Evolutionary conservation across 2,888 invertebrate genomes (phyloP), one percentile per base, ranked within the genome.

Genomic region (Exephanes ischioxanthus): DNA sequence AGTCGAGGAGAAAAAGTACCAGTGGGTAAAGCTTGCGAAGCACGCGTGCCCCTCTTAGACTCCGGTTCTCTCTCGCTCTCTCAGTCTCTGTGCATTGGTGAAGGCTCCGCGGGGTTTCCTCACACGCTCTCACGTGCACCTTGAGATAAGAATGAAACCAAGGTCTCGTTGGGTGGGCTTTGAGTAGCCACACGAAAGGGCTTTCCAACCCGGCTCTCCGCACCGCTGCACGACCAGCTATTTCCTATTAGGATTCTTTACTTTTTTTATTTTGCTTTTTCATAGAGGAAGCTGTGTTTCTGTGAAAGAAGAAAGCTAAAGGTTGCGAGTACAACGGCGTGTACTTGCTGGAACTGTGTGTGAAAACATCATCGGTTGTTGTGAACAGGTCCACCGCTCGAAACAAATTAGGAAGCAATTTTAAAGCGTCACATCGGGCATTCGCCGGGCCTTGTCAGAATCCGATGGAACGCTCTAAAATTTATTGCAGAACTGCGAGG

Each of bases 141-240:
- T 87, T 87, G 85, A 89, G 90, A 90, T 90, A 90, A 90, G 89
- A 90, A 88, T 70, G 84, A 75, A 84, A 76, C 87, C 90, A 90
- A 90, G 90, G 90, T 89, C 87, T 85, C 85, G 85, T 41, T 70
- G 79, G 66, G 53, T 53, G 75, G 79, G 78, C 87, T 85, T 86
- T 79, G 79, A 88, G 87, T 87, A 87, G 85, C 83, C 81, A 84
- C 88, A 83, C 86, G 83, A 88, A 78, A 82, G 82, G 80, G 86
- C 87, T 86, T 87, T 85, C 77, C 85, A 85, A 84, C 89, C 16
- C 83, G 45, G 71, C 72, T 37, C 41, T 55, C 66, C 37, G 9
- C 58, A 53, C 70, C 16, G n/a, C 26, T 45, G 33, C 55, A 33
- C 11, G 41, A 61, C 68, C 19, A 72, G n/a, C 66, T 51, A 75